Base-by-base conservation (phyloP, 2,888 invertebrate genomes). In the Xanthorhoe designata region DNA sequence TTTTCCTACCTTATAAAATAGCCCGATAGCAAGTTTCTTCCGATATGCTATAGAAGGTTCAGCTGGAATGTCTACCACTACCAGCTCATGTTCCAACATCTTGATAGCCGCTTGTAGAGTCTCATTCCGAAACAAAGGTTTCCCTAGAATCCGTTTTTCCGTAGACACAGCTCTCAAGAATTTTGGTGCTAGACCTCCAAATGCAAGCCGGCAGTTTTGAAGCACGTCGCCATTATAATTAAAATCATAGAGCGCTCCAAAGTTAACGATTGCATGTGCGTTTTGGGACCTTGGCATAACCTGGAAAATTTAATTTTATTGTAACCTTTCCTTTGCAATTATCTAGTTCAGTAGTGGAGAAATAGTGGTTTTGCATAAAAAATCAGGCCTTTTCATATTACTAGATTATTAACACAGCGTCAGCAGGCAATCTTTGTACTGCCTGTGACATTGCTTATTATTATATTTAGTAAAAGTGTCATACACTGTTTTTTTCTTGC, bases 191-290 rank as follows among this genome's bases (percentile, higher is more conserved):
- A 96, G 94, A n/a, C 94, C 95, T 13, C 95, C 96, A 71, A 90
- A 95, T 0, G 94, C 94, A 13, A 96, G 90, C n/a, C 85, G 85
- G 2, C 65, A 65, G 53, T 69, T 55, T 57, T 69, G 51, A 0
- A 79, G 74, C 0, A 5, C 61, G 0, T 73, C 54, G 0, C 64
- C 47, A 3, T 32, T 19, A n/a, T 29, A 77, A 62, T 71, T 56
- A 42, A 96, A 74, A 82, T 95, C 94, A 67, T 95, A 94, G 0
- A 95, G 85, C 78, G 96, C 96, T 3, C 95, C 97, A n/a, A 96
- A 96, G 77, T 96, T 96, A 0, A 97, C 95, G 63, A 96, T 94
- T 0, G 97, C 96, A 75, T 96, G 96, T 0, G 96, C 94, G 78
- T 96, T 96, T 87, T 96, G 96, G 0, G 95, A 94, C 72, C 96